These are phyloP conservation scores for Candoia aspera DNA, from an alignment of 2,113 vertebrate genomes.

Conservation along the genomic window DNA sequence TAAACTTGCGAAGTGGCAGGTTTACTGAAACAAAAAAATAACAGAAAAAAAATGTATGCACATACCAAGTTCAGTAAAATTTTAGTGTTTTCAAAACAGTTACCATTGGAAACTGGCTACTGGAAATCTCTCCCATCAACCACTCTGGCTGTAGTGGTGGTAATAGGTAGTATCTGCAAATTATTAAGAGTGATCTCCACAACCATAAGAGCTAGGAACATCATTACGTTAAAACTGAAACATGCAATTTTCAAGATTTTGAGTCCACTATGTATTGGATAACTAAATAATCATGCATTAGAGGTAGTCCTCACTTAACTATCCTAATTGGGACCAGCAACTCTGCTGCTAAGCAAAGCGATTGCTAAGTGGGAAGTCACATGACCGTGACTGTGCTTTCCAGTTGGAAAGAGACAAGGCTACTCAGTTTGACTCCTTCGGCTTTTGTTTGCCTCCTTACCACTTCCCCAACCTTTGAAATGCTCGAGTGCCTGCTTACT, in stretches of 20 bases:
- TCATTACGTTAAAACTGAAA: neutral
- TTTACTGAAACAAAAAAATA: neutral
- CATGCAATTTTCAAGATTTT: neutral
- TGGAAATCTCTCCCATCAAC: neutral
- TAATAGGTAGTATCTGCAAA: neutral
- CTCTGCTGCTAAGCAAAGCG: too few relatives aligned
- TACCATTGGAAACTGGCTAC: neutral
- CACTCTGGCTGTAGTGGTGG: neutral
- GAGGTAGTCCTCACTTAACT: too few relatives aligned
- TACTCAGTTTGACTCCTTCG: too few relatives aligned
- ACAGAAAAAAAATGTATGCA: neutral
- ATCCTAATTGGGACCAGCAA: too few relatives aligned
- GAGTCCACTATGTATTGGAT: neutral
- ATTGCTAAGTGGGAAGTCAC: too few relatives aligned
- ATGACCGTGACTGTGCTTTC: too few relatives aligned
- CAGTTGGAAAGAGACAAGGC: too few relatives aligned
- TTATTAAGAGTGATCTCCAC: neutral
- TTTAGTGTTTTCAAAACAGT: neutral
- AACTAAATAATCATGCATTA: too few relatives aligned
- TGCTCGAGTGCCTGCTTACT: too few relatives aligned
- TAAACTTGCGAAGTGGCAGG: neutral
- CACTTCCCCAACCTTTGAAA: too few relatives aligned
- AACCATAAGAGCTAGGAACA: neutral
- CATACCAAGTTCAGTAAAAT: neutral
- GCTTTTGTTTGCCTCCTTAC: too few relatives aligned